A percentile compares a stretch with the other conserved stretches of the same genome.
phyloP scores from a whole-genome alignment of 2,113 vertebrate species.

The Dipodomys ordii region DNA sequence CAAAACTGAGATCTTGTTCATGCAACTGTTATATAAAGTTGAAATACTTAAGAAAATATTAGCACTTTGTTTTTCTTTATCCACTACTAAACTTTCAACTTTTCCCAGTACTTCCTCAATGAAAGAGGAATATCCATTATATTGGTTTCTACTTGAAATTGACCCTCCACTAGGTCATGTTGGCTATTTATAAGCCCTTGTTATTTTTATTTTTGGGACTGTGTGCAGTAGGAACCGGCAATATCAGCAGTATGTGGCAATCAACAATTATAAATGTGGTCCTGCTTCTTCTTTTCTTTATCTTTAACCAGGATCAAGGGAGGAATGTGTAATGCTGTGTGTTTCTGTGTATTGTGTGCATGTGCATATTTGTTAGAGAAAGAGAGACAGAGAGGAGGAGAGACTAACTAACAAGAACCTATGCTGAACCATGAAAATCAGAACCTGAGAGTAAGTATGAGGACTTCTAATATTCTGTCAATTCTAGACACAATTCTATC shows the following conservation, averaged over 20 bases:
- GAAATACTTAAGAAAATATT: conserved; percentile 11
- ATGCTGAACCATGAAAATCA: neutral
- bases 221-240: neutral
- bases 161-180: neutral
- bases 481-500: neutral
- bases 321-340: neutral
- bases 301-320: neutral
- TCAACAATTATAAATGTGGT: neutral
- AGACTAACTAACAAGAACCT: neutral
- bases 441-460: neutral
- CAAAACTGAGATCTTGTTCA: neutral
- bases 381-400: neutral
- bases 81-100: neutral
- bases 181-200: neutral
- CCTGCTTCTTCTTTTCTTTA: neutral
- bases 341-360: neutral
- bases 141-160: neutral
- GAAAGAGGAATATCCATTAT: neutral
- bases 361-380: neutral
- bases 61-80: conserved; percentile 5
- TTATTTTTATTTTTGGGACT: neutral
- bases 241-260: neutral
- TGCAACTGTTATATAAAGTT: neutral
- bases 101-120: neutral
- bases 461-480: neutral